Evolutionary conservation across 2,797 vertebrate species (phyloP).

Genomic region (Hippopotamyrus pictus): DNA sequence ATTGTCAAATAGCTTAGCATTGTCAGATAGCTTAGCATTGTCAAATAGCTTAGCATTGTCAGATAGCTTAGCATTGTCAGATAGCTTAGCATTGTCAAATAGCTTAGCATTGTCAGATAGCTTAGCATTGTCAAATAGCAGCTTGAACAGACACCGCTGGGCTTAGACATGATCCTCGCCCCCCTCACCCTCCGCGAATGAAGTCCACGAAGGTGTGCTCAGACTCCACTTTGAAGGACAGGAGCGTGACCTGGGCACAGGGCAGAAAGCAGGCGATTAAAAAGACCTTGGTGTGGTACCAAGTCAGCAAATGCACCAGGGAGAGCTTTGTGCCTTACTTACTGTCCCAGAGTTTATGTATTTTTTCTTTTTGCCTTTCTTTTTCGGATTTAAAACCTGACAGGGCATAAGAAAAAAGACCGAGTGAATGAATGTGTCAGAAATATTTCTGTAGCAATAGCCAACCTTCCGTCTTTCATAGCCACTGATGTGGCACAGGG

Average conservation of each 20-base stretch:
- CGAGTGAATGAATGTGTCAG: neutral
- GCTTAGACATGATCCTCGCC: neutral
- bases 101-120: neutral
- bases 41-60: neutral
- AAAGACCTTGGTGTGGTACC: neutral
- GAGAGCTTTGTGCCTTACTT: conserved; percentile 44
- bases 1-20: neutral
- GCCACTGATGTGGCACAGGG: neutral
- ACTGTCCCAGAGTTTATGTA: conserved; percentile 89
- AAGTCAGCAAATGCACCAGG: neutral
- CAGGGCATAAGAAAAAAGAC: conserved; percentile 5
- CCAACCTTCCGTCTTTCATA: neutral
- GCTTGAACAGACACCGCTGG: neutral
- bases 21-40: neutral
- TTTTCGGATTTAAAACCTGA: conserved; percentile 86
- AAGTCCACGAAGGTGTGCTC: conserved; percentile 86
- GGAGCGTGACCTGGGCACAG: conserved; percentile 72
- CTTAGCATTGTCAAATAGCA: neutral
- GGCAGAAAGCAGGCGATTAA: neutral
- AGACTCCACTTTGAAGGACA: conserved; percentile 83
- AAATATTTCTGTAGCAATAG: neutral
- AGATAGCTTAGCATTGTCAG: neutral
- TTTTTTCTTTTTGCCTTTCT: conserved; percentile 97
- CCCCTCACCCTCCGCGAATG: conserved; percentile 81
- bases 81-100: neutral